Evolutionary conservation across 1,140 invertebrate genomes (phyloP), one percentile per base, ranked within the genome.

Genomic region (Andrena cerasifolii): DNA sequence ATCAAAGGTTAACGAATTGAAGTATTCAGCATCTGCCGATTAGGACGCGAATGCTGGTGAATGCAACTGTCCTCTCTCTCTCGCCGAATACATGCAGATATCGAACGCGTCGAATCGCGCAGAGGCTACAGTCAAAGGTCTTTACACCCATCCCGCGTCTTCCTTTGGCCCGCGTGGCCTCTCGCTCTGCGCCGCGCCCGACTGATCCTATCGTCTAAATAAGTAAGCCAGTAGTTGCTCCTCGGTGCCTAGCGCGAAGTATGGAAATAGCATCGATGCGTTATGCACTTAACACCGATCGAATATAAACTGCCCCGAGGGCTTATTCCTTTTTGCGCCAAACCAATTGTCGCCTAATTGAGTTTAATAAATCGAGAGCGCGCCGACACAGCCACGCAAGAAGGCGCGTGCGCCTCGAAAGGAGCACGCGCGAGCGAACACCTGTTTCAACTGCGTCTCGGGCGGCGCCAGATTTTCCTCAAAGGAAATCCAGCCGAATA

Each of bases 211-310:
- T 21, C 16, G 6, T 31, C 24, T 43, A 43, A 67, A 67, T 75
- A 75, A 74, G 53, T 76, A 76, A 76, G 43, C 31, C 65, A 76
- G 40, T 45, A 24, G 43, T 36, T 59, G 10, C 49, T 59, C 10
- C 16, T 40, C 24, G 59, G 10, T 51, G n/a, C 10, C 14, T 49
- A 36, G 3, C 10, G 36, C 3, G 4, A 40, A 40, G 14, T 33
- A 59, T 45, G 66, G 61, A 77, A 77, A 77, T 70, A 70, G 40
- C 40, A 70, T 61, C 66, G 74, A 61, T 61, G 18, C 4, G 56
- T 77, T 36, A 70, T 77, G 74, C 74, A 61, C n/a, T 68, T 77
- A 77, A 77, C 66, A 77, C 31, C 65, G 66, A 77, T 77, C 54
- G 24, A 61, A 53, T 77, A 77, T 77, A 77, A 59, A 59, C 33